Percentiles rank a stretch among this genome's conserved stretches.
Evolutionary conservation across 2,113 vertebrate genomes (phyloP).

Genomic region (Desmodus rotundus): DNA sequence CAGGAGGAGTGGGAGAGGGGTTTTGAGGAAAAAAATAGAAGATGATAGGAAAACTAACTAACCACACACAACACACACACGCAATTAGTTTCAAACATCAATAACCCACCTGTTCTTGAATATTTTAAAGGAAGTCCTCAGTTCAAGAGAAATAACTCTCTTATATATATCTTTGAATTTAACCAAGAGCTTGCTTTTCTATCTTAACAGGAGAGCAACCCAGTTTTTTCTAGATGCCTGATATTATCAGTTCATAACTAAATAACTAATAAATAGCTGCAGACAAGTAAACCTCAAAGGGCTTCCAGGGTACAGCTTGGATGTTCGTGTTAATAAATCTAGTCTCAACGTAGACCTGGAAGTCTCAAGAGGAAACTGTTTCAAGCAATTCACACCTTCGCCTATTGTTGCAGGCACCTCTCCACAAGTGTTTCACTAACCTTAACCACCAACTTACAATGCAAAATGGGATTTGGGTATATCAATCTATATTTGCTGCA

Average conservation of each 20-base stretch:
- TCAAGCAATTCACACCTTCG: slow-evolving; percentile 11
- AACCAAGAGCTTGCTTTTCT: slow-evolving; percentile 6
- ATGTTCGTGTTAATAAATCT: slow-evolving; percentile 39
- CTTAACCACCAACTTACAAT: neutral
- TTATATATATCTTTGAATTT: neutral
- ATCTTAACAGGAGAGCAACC: neutral
- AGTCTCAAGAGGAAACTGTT: slow-evolving; percentile 35
- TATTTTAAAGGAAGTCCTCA: slow-evolving; percentile 18
- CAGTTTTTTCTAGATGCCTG: neutral
- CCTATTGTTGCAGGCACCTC: neutral
- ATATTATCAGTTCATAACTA: slow-evolving; percentile 28
- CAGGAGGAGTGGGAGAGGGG: neutral
- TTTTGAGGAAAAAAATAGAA: neutral
- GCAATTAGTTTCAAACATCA: neutral
- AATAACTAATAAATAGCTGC: slow-evolving; percentile 36
- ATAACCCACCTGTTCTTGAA: neutral
- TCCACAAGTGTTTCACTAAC: neutral
- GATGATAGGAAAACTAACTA: neutral
- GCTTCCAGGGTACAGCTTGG: neutral
- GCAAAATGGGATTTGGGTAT: neutral
- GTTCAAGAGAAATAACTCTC: neutral
- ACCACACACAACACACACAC: neutral
- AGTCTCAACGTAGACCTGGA: slow-evolving; percentile 25
- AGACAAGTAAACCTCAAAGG: slow-evolving; percentile 44
- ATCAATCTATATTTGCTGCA: neutral